Conservation (phyloP, 2,113 vertebrate species). For the Gymnorhina tibicen region DNA sequence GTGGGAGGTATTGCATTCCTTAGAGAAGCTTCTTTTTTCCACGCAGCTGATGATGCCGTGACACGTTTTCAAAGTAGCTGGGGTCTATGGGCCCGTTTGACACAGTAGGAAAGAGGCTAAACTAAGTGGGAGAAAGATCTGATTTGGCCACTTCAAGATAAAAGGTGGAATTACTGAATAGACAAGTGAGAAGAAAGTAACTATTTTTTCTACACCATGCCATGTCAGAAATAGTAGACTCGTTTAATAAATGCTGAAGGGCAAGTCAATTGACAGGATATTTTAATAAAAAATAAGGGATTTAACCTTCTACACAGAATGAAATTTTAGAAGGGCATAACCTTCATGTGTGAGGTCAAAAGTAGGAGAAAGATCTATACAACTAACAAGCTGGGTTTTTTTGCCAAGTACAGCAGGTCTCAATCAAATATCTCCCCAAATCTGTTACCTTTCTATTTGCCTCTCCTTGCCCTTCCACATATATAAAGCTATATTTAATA, state of each 20-base stretch:
- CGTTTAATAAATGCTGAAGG: neutral
- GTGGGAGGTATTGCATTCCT: neutral
- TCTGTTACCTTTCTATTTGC: neutral
- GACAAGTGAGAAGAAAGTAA: neutral
- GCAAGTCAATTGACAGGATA: neutral
- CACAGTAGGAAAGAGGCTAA: neutral
- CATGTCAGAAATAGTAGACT: neutral
- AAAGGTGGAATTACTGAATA: neutral
- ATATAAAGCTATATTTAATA: neutral
- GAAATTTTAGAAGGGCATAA: neutral
- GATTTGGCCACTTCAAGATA: neutral
- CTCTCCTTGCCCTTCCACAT: neutral
- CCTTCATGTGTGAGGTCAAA: neutral
- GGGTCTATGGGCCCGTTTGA: neutral
- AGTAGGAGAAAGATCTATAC: neutral
- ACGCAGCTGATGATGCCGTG: neutral
- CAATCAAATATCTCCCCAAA: neutral
- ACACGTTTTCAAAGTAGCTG: fast-evolving
- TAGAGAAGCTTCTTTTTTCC: neutral
- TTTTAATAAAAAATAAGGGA: neutral
- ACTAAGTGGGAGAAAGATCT: neutral
- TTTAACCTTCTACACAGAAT: neutral
- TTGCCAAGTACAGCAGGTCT: neutral
- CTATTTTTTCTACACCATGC: neutral
- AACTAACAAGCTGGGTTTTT: neutral